These are phyloP conservation scores for Fregetta grallaria DNA, from an alignment of 2,113 vertebrate species.

Conservation along the genomic window DNA sequence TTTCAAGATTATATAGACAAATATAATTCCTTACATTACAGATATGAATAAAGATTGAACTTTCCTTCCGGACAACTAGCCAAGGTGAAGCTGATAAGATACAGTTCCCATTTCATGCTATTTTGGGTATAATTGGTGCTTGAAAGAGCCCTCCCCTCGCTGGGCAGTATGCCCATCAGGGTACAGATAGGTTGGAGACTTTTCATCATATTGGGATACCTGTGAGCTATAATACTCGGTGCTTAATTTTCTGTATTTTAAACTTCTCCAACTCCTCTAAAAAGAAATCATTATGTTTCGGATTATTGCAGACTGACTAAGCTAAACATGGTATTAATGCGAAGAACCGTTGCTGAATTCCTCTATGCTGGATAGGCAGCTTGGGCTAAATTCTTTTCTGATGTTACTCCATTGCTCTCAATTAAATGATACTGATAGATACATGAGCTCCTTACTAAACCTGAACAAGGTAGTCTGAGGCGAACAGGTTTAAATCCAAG, in stretches of 20 bases:
- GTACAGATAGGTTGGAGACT: neutral
- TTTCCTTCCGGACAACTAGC: neutral
- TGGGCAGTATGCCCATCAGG: neutral
- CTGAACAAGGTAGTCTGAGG: neutral
- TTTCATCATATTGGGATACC: neutral
- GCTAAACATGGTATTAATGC: neutral
- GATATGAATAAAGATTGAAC: neutral
- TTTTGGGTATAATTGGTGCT: neutral
- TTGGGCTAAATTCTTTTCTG: neutral
- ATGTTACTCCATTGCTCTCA: neutral
- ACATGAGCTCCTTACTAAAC: neutral
- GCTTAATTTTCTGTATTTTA: neutral
- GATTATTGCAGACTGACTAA: neutral
- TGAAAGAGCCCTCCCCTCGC: neutral
- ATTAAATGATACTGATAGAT: neutral
- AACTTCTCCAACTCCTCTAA: neutral
- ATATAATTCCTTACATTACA: neutral
- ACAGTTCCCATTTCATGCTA: neutral
- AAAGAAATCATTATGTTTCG: neutral
- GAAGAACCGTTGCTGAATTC: neutral
- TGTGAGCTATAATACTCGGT: neutral
- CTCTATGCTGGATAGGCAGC: neutral
- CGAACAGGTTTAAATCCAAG: neutral
- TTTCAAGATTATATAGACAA: neutral
- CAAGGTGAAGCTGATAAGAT: neutral